phyloP scores from a whole-genome alignment of 2,888 invertebrate species.

The Xylota sylvarum region DNA sequence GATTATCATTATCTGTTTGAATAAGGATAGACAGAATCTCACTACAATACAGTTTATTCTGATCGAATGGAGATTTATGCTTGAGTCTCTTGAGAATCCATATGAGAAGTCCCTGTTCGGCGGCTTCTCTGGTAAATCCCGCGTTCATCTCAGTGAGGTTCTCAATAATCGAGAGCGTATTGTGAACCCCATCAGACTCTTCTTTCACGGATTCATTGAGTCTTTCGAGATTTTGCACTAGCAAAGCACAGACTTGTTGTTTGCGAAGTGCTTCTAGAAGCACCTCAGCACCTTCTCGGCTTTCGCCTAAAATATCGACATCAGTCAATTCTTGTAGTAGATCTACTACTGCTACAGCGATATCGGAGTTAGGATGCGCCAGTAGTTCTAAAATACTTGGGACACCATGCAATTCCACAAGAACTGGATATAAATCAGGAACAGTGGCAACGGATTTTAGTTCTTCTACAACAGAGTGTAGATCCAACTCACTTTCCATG shows the following conservation, averaged over 20 bases:
- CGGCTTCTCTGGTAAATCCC: conserved; percentile 93
- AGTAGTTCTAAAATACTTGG: conserved; percentile 96
- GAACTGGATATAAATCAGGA: conserved; percentile 96
- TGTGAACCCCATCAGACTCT: conserved; percentile 98
- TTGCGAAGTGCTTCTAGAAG: conserved; percentile 95
- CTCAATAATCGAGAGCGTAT: conserved; percentile 95
- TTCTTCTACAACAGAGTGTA: conserved; percentile 94
- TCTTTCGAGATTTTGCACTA: conserved; percentile 96
- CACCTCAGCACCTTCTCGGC: conserved; percentile 94
- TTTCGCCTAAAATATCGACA: conserved; percentile 96
- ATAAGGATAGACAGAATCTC: conserved; percentile 98
- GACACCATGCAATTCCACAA: conserved; percentile 95
- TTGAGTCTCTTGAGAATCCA: conserved; percentile 97
- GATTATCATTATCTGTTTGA: conserved; percentile 94
- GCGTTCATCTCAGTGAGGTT: conserved; percentile 96
- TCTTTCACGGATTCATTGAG: conserved; percentile 97
- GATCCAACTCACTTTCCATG: conserved; percentile 98
- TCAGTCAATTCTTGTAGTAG: conserved; percentile 95
- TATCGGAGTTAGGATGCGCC: conserved; percentile 96
- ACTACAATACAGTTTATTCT: conserved; percentile 97
- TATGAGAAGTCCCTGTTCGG: conserved; percentile 94
- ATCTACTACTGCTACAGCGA: conserved; percentile 86
- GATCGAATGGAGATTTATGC: conserved; percentile 95
- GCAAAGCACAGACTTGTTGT: conserved; percentile 94
- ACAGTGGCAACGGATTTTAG: conserved; percentile 97